Percentiles rank a stretch among this genome's conserved stretches.
Evolutionary conservation across 2,888 invertebrate species (phyloP).

Genomic region (Bombylius major): DNA sequence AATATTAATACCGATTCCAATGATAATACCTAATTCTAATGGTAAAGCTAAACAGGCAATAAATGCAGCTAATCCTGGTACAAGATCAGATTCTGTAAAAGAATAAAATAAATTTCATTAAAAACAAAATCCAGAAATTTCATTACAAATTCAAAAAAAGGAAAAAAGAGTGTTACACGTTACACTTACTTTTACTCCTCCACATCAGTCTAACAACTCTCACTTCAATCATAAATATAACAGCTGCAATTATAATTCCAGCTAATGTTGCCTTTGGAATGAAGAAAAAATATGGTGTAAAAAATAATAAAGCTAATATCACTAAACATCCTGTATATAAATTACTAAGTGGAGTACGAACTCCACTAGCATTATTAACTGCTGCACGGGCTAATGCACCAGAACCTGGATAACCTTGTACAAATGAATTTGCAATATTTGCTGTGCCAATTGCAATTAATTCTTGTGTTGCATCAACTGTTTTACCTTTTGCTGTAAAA

Average conservation of each 20-base stretch:
- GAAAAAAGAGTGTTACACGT: neutral
- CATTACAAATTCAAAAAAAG: neutral
- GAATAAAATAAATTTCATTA: neutral
- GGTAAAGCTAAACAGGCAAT: slow-evolving; percentile 70
- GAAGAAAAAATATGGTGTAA: slow-evolving; percentile 78
- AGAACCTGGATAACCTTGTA: slow-evolving; percentile 68
- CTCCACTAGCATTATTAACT: slow-evolving; percentile 81
- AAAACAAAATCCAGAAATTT: neutral
- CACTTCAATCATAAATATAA: slow-evolving; percentile 83
- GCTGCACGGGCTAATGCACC: slow-evolving; percentile 77
- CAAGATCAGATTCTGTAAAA: slow-evolving; percentile 66
- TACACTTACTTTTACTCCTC: slow-evolving; percentile 68
- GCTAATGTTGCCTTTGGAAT: slow-evolving; percentile 79
- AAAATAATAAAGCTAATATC: slow-evolving; percentile 68
- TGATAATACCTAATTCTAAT: slow-evolving; percentile 76
- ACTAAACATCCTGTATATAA: slow-evolving; percentile 73
- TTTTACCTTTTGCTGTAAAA: slow-evolving; percentile 53
- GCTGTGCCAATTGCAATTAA: slow-evolving; percentile 68
- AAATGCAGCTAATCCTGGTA: slow-evolving; percentile 77
- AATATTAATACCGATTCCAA: slow-evolving; percentile 71
- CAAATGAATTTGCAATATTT: slow-evolving; percentile 75
- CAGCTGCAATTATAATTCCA: slow-evolving; percentile 84
- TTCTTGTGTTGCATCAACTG: slow-evolving; percentile 85
- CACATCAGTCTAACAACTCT: slow-evolving; percentile 79
- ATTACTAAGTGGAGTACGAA: slow-evolving; percentile 72